phyloP scores from a whole-genome alignment of 2,113 vertebrate genomes.

The Fregetta grallaria region DNA sequence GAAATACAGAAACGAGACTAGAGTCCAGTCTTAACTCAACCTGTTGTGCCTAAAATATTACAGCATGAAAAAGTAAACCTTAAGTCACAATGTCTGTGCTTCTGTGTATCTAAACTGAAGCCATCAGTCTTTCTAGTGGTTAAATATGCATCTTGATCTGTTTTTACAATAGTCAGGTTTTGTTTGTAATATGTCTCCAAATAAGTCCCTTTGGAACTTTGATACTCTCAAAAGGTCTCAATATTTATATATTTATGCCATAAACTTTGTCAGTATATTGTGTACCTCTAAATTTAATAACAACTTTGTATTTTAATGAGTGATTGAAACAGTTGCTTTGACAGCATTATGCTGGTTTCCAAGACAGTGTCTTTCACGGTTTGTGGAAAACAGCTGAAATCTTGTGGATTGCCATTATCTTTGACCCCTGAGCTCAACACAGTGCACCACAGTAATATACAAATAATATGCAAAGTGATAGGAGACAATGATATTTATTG shows the following conservation, averaged over 20 bases:
- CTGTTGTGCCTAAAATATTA: conserved; percentile 61
- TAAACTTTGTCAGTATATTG: conserved; percentile 8
- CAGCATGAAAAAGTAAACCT: conserved; percentile 36
- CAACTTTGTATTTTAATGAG: conserved; percentile 24
- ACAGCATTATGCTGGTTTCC: not conserved
- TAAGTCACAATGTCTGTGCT: not conserved
- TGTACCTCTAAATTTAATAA: conserved; percentile 34
- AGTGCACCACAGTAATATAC: not conserved
- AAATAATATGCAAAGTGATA: not conserved
- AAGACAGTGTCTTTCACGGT: not conserved
- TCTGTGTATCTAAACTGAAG: conserved; percentile 8
- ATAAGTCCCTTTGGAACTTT: conserved; percentile 50
- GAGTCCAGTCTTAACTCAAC: conserved; percentile 25
- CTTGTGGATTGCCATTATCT: not conserved
- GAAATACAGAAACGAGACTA: not conserved
- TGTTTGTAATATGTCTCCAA: conserved; percentile 20
- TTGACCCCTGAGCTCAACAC: not conserved
- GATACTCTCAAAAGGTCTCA: conserved; percentile 41
- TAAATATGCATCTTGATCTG: not conserved
- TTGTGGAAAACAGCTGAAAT: not conserved
- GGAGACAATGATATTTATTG: not conserved
- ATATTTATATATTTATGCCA: conserved; percentile 59
- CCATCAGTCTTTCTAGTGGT: not conserved
- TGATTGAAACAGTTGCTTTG: not conserved
- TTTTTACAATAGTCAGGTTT: conserved; percentile 23